Percentiles rank a stretch among this genome's conserved stretches.
Conservation (phyloP, 2,888 invertebrate species). For the Mythimna albipuncta region DNA sequence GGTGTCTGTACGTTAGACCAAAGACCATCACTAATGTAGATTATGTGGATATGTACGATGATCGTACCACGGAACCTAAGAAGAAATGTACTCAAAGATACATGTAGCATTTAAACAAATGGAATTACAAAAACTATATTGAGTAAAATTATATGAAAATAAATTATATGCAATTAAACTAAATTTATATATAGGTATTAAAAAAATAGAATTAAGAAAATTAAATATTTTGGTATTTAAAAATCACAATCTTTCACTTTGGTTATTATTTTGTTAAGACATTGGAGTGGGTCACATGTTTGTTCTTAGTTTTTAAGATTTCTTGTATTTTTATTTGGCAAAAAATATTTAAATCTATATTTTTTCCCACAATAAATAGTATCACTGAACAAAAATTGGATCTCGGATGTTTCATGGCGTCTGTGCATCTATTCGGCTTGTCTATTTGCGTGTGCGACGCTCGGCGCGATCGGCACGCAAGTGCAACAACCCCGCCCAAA, state of each 20-base stretch:
- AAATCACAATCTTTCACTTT: too few species aligned
- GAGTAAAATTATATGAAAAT: too few species aligned
- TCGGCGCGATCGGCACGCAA: constrained; percentile 42
- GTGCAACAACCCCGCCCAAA: constrained; percentile 64
- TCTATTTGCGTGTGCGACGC: constrained; percentile 64
- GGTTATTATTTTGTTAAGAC: too few species aligned
- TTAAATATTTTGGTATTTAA: too few species aligned
- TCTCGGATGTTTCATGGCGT: constrained; percentile 27
- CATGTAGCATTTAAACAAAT: constrained; percentile 23
- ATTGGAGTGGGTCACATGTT: too few species aligned
- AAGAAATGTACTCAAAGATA: constrained; percentile 24
- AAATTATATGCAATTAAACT: too few species aligned
- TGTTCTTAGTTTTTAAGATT: too few species aligned
- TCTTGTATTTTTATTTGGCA: too few species aligned
- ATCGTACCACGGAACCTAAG: constrained; percentile 27
- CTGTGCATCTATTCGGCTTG: constrained; percentile 51
- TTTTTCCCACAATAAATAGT: background rate
- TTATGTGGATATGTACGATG: background rate
- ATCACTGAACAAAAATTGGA: constrained; percentile 2
- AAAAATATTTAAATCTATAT: too few species aligned
- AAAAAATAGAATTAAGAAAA: too few species aligned
- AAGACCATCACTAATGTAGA: constrained; percentile 12
- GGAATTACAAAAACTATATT: too few species aligned
- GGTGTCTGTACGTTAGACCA: constrained; percentile 19
- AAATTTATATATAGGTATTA: too few species aligned